phyloP scores from a whole-genome alignment of 2,113 vertebrate species.

The Cheirogaleus medius region DNA sequence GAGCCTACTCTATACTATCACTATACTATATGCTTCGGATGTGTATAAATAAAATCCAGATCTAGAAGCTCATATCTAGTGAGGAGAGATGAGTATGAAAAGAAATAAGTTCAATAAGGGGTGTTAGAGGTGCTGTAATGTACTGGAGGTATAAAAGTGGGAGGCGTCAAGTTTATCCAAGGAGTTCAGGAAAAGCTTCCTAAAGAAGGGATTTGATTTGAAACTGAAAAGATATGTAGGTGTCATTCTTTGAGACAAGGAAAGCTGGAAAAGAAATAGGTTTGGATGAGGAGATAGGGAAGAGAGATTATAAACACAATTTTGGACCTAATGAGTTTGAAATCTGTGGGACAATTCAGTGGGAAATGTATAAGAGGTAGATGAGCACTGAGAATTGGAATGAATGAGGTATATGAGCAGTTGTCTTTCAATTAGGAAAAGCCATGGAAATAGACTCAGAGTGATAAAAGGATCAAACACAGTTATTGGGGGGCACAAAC shows the following conservation, averaged over 20 bases:
- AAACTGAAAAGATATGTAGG: not conserved
- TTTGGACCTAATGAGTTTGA: not conserved
- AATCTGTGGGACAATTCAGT: not conserved
- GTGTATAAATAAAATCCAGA: not conserved
- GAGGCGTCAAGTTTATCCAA: not conserved
- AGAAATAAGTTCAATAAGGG: not conserved
- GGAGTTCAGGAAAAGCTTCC: not conserved
- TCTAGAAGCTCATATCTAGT: not conserved
- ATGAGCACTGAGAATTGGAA: not conserved
- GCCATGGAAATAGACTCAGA: not conserved
- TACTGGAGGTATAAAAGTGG: not conserved
- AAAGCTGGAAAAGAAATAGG: not conserved
- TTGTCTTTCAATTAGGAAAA: not conserved
- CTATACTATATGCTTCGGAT: not conserved
- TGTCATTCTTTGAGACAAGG: not conserved
- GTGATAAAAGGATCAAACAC: not conserved
- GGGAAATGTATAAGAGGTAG: not conserved
- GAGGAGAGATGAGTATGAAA: not conserved
- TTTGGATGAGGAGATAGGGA: not conserved
- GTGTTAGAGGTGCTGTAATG: not conserved
- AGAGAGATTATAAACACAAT: not conserved
- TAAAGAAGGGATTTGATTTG: not conserved
- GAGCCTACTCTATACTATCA: not conserved
- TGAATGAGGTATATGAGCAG: not conserved
- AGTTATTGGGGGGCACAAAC: not conserved